Percentiles rank a stretch among this genome's conserved stretches.
phyloP scores from a whole-genome alignment of 2,888 invertebrate genomes.

The Melanostoma scalare region DNA sequence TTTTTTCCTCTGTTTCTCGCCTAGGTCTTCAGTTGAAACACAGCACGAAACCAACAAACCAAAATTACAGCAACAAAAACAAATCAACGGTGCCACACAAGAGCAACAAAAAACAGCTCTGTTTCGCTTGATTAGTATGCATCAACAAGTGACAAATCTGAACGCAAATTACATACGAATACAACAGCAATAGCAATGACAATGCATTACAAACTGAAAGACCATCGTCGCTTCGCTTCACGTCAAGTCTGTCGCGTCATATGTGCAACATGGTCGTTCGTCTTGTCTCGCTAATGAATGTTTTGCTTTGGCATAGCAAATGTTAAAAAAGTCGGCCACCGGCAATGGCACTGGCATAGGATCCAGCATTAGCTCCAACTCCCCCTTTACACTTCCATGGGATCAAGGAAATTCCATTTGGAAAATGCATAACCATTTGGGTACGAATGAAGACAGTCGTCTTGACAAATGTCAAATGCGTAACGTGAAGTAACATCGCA shows the following conservation, averaged over 20 bases:
- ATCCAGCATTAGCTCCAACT: slow-evolving; percentile 3
- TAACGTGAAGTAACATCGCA: slow-evolving; percentile 51
- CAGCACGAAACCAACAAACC: not conserved
- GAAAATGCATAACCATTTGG: slow-evolving; percentile 55
- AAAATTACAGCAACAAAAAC: slow-evolving; percentile 23
- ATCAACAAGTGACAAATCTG: slow-evolving; percentile 68
- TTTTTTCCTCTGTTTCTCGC: too few species aligned
- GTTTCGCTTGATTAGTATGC: slow-evolving; percentile 70
- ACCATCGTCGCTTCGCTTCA: not conserved
- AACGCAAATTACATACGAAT: slow-evolving; percentile 54
- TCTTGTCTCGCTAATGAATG: slow-evolving; percentile 39
- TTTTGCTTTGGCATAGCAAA: slow-evolving; percentile 20
- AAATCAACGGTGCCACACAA: slow-evolving; percentile 15
- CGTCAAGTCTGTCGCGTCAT: slow-evolving; percentile 10
- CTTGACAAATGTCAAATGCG: slow-evolving; percentile 55
- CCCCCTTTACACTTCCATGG: slow-evolving; percentile 5
- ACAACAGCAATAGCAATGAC: slow-evolving; percentile 22
- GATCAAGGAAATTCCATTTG: slow-evolving; percentile 39
- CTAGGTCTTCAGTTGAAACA: too few species aligned
- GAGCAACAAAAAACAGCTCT: slow-evolving; percentile 9
- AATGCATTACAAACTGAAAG: slow-evolving; percentile 5
- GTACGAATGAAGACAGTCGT: slow-evolving; percentile 38
- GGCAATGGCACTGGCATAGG: not conserved
- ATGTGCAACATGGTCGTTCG: slow-evolving; percentile 5
- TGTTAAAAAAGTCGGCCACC: slow-evolving; percentile 29